Evolutionary conservation across 2,888 invertebrate genomes (phyloP).

Genomic region (Drosophila hawaiiensis): DNA sequence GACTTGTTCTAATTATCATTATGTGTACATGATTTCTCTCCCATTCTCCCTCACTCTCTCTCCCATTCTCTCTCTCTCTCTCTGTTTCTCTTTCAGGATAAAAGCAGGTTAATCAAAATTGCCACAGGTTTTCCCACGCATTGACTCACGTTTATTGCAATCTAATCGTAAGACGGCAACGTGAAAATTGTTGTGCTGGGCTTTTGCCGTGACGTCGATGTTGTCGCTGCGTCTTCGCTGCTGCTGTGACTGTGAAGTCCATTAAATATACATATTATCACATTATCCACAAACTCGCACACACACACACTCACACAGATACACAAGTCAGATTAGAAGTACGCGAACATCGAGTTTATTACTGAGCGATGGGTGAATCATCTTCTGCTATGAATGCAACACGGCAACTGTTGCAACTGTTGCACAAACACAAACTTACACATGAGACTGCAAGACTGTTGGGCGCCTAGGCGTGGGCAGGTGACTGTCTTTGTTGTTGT

Average conservation of each 20-base stretch:
- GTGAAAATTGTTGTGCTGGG: background rate
- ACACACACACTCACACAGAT: background rate
- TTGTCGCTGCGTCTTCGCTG: background rate
- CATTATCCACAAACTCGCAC: background rate
- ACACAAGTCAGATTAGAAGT: background rate
- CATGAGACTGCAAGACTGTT: slow-evolving; percentile 8
- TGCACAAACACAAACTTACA: slow-evolving; percentile 35
- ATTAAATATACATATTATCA: background rate
- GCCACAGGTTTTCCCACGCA: background rate
- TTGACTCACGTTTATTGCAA: background rate
- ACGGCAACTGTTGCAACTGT: slow-evolving; percentile 3
- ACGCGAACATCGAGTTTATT: background rate
- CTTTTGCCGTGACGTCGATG: background rate
- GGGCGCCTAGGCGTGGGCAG: slow-evolving; percentile 7
- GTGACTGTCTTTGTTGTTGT: background rate
- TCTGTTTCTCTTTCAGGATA: background rate
- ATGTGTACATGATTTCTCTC: background rate
- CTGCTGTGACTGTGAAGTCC: background rate
- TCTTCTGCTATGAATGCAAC: background rate
- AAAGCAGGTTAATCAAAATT: background rate
- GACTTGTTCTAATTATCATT: background rate
- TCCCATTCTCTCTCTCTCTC: background rate
- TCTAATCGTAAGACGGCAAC: background rate
- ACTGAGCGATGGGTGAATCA: background rate
- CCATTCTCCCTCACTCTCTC: background rate